Conservation (phyloP, 2,113 vertebrate species). For the Maccullochella peelii region DNA sequence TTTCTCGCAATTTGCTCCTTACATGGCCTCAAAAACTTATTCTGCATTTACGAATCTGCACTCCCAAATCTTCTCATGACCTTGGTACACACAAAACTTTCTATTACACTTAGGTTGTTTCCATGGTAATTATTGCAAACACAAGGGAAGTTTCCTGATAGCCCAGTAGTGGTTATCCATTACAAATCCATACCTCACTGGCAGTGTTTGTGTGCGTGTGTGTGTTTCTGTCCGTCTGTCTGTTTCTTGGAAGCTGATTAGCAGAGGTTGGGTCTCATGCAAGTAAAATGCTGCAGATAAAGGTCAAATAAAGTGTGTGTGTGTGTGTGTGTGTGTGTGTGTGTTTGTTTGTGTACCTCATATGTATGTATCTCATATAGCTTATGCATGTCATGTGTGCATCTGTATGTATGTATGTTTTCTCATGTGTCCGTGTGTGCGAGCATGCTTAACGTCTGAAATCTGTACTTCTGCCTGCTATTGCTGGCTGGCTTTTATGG, state of each 20-base stretch:
- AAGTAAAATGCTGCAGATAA: slow-evolving; percentile 19
- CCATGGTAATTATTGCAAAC: slow-evolving; percentile 8
- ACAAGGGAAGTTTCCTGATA: slow-evolving; percentile 10
- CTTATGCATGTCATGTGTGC: slow-evolving; percentile 18
- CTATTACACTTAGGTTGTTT: neutral
- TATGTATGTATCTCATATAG: slow-evolving; percentile 10
- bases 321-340: neutral
- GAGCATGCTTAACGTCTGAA: slow-evolving; percentile 50
- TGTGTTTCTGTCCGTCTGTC: neutral
- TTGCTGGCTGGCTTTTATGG: slow-evolving; percentile 65
- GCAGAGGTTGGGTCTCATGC: neutral
- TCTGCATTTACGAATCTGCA: neutral
- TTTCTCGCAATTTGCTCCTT: neutral
- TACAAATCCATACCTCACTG: neutral
- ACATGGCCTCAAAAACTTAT: neutral
- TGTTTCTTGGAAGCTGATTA: slow-evolving; percentile 6
- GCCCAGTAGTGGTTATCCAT: slow-evolving; percentile 1
- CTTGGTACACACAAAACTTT: neutral
- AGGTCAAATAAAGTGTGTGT: slow-evolving; percentile 43
- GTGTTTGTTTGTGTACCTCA: too few relatives aligned
- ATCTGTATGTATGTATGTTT: too few relatives aligned
- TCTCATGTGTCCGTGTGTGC: neutral
- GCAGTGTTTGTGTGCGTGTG: neutral
- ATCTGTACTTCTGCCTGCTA: slow-evolving; percentile 44
- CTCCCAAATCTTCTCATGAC: too few relatives aligned